Evolutionary conservation across 2,113 vertebrate species (phyloP), one percentile per base, ranked within the genome.

Genomic region (Brienomyrus brachyistius): DNA sequence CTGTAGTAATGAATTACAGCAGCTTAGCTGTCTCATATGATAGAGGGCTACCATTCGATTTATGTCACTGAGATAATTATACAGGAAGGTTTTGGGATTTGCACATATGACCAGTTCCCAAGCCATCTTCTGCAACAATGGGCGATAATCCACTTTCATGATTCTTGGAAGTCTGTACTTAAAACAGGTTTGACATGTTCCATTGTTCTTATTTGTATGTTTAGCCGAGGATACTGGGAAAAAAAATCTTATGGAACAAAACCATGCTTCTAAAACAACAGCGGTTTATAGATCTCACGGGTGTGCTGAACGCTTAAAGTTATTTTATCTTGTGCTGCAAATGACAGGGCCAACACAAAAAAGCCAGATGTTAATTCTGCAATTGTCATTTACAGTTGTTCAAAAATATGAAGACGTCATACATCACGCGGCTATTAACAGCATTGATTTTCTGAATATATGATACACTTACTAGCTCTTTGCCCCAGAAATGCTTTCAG

Each of bases 81-180:
- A 23, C 27, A 43, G 13, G 40, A 62, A 47, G 11, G 43, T 23
- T 47, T 43, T 43, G 54, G n/a, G 31, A n/a, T 89, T 40, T 89
- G 89, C 89, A 85, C 59, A 82, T 11, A 47, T 48, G 77, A 62
- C 80, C 77, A 59, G 27, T 74, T 31, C 21, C 40, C 31, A 84
- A 45, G 52, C 31, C 89, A 13, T 27, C 88, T 85, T 6, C 51
- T 62, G n/a, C 1, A 56, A 43, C 77, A 84, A 52, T 80, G 43
- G 51, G 11, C 40, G 19, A 90, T 47, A 47, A 45, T 19, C 80
- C 27, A 88, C 43, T 54, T 90, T 43, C 43, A 52, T 48, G 85
- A 86, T 87, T 87, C 84, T 88, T 52, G 45, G 43, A 48, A 48
- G 74, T 59, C 86, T 35, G 27, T 62, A 90, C 86, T n/a, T 21